A percentile compares a stretch with the other conserved stretches of the same genome.
Evolutionary conservation across 2,113 vertebrate species (phyloP).

Genomic region (Blennius ocellaris): DNA sequence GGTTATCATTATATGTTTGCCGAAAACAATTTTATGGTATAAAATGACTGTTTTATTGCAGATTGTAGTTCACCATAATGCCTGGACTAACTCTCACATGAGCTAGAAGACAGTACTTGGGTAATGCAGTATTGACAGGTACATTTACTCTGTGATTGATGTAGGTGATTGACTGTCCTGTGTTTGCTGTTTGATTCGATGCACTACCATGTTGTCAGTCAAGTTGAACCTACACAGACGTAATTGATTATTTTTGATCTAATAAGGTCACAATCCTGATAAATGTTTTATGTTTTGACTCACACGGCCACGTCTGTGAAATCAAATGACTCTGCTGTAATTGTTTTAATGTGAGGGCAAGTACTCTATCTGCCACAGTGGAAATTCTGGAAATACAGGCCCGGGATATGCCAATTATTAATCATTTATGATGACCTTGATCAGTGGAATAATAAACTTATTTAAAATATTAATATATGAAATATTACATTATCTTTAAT

Average conservation of each 20-base stretch:
- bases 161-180: slow-evolving; percentile 6
- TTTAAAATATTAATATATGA: not conserved
- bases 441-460: not conserved
- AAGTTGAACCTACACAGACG: slow-evolving; percentile 22
- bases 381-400: too few relatives aligned
- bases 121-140: slow-evolving; percentile 30
- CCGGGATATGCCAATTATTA: too few relatives aligned
- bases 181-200: slow-evolving; percentile 1
- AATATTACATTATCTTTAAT: not conserved
- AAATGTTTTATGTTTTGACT: too few relatives aligned
- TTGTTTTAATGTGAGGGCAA: too few relatives aligned
- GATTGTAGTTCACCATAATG: not conserved
- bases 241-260: not conserved
- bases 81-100: not conserved
- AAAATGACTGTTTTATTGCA: not conserved
- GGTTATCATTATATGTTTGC: not conserved
- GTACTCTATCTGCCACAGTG: too few relatives aligned
- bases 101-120: not conserved
- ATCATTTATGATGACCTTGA: not conserved
- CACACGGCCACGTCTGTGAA: too few relatives aligned
- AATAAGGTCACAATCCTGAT: not conserved
- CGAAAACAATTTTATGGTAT: not conserved
- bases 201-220: not conserved
- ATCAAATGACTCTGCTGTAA: too few relatives aligned
- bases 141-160: slow-evolving; percentile 18